These are phyloP conservation scores for Gouania willdenowi DNA, from an alignment of 2,797 vertebrate species.

Conservation along the genomic window DNA sequence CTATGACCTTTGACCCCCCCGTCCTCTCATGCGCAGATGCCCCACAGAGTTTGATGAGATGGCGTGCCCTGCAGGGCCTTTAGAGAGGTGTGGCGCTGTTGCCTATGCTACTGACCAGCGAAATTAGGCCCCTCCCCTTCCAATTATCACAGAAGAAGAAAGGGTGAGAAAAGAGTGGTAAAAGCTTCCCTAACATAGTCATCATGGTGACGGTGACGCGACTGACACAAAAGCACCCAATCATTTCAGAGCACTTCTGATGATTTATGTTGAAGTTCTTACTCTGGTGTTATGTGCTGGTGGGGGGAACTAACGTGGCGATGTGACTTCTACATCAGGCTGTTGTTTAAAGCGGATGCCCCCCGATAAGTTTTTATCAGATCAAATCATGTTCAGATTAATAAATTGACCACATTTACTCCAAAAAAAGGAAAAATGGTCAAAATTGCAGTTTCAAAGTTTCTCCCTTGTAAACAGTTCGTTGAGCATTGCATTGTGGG, in stretches of 20 bases:
- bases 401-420: too few relatives aligned
- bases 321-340: slow-evolving; percentile 57
- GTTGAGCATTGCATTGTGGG: too few relatives aligned
- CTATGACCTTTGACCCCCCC: slow-evolving; percentile 51
- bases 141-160: slow-evolving; percentile 51
- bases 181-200: slow-evolving; percentile 36
- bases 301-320: slow-evolving; percentile 50
- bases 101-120: slow-evolving; percentile 63
- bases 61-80: slow-evolving; percentile 50
- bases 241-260: slow-evolving; percentile 2
- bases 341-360: slow-evolving; percentile 22
- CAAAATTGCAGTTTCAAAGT: too few relatives aligned
- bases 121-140: slow-evolving; percentile 45
- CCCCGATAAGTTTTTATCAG: too few relatives aligned
- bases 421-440: too few relatives aligned
- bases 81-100: slow-evolving; percentile 65
- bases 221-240: slow-evolving; percentile 11
- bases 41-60: slow-evolving; percentile 64
- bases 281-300: slow-evolving; percentile 44
- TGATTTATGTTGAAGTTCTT: slow-evolving; percentile 5
- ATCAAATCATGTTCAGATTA: too few relatives aligned
- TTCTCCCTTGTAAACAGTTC: too few relatives aligned
- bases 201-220: slow-evolving; percentile 45
- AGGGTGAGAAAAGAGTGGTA: slow-evolving; percentile 66
- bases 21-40: slow-evolving; percentile 62